A percentile compares a stretch with the other conserved stretches of the same genome.
Conservation (phyloP, 2,888 invertebrate genomes). For the Drosophila mettleri region DNA sequence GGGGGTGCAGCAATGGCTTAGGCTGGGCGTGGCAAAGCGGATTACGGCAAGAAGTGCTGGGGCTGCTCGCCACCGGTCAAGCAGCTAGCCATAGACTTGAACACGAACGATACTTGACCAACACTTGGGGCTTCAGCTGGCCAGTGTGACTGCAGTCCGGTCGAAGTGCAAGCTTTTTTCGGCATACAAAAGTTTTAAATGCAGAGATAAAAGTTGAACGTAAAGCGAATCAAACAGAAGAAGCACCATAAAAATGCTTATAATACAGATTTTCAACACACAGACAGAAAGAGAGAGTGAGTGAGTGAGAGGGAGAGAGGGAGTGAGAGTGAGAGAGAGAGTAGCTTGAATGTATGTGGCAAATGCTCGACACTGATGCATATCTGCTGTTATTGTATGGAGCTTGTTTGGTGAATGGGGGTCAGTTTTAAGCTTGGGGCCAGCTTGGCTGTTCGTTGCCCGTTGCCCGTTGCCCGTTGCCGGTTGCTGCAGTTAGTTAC, state of each 20-base stretch:
- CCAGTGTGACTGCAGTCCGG: conserved; percentile 29
- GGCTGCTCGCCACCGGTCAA: conserved; percentile 4
- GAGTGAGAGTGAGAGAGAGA: neutral
- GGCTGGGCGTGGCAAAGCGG: conserved; percentile 65
- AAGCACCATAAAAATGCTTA: conserved; percentile 51
- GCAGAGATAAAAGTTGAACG: conserved; percentile 42
- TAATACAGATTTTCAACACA: conserved; percentile 44
- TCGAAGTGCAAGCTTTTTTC: conserved; percentile 61
- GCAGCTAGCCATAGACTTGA: conserved; percentile 41
- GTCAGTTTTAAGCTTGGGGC: conserved; percentile 69
- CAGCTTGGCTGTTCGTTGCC: conserved; percentile 37
- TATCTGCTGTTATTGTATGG: conserved; percentile 54
- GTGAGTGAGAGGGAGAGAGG: conserved; percentile 4
- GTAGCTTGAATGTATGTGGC: neutral
- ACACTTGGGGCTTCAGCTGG: conserved; percentile 54
- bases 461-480: conserved; percentile 25
- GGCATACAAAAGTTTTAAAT: conserved; percentile 32
- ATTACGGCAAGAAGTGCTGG: conserved; percentile 50
- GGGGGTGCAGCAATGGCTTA: conserved; percentile 4
- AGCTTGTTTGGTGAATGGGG: conserved; percentile 51
- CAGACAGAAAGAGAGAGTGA: conserved; percentile 5
- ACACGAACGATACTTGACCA: conserved; percentile 58
- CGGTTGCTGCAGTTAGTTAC: conserved; percentile 48
- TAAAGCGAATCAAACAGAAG: conserved; percentile 45
- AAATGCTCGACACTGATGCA: conserved; percentile 51